Conservation (phyloP, 2,113 vertebrate species). For the Saguinus imperator region DNA sequence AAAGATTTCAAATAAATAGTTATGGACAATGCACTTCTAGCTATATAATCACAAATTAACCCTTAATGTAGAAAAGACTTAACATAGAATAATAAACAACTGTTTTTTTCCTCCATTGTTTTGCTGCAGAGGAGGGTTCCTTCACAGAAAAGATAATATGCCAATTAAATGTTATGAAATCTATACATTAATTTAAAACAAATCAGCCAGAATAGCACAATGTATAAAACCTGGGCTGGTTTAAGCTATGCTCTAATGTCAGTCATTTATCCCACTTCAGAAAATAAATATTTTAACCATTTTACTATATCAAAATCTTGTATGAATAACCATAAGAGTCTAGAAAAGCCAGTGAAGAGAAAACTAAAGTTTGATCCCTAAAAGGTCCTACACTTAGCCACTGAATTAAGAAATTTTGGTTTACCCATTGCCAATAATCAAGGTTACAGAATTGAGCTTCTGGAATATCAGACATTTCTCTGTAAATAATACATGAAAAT, state of each 20-base stretch:
- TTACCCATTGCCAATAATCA: background rate
- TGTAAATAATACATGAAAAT: background rate
- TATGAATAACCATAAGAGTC: background rate
- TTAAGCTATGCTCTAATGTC: background rate
- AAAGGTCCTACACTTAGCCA: background rate
- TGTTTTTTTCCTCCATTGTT: background rate
- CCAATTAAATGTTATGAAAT: background rate
- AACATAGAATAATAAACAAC: background rate
- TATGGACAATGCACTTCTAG: background rate
- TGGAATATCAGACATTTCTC: background rate
- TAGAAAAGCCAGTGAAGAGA: background rate
- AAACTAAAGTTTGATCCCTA: background rate
- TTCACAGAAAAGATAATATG: background rate
- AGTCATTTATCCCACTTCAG: background rate
- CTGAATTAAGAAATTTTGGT: background rate
- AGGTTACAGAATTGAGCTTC: background rate
- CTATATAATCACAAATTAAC: background rate
- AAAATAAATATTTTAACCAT: background rate
- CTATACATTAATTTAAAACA: slow-evolving; percentile 37
- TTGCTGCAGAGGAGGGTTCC: background rate
- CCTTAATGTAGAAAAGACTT: background rate
- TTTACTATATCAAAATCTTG: background rate
- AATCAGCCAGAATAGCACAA: background rate
- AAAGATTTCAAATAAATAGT: background rate
- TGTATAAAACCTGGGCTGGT: background rate